Conservation (phyloP, 2,113 vertebrate genomes). For the Mionectes macconnelli region DNA sequence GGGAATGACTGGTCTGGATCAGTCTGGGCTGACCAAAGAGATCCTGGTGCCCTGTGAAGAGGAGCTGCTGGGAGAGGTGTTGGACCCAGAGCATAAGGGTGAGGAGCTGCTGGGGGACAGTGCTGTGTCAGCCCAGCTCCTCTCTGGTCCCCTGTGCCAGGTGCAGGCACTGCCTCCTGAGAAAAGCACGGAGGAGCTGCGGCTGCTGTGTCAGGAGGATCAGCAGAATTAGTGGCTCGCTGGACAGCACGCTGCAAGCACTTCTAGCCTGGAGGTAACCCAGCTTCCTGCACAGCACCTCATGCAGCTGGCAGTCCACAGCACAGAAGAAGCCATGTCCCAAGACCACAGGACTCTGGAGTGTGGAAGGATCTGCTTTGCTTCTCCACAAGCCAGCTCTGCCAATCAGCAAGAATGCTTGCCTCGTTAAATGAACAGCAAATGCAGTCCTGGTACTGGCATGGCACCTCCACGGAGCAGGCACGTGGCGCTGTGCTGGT, state of each 20-base stretch:
- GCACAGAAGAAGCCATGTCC: background rate
- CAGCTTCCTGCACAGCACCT: background rate
- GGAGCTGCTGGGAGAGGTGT: background rate
- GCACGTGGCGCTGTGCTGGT: background rate
- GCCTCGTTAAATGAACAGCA: background rate
- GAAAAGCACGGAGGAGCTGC: background rate
- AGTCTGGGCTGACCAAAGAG: background rate
- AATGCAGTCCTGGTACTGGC: background rate
- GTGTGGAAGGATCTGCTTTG: background rate
- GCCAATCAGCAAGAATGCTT: background rate
- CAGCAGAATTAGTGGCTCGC: constrained; percentile 20
- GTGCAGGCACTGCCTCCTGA: background rate
- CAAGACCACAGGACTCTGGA: background rate
- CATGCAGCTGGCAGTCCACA: background rate
- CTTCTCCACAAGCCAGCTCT: background rate
- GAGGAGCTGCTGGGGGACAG: background rate
- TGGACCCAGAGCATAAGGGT: background rate
- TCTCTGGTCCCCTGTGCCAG: background rate
- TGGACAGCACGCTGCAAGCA: background rate
- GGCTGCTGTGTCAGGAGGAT: background rate
- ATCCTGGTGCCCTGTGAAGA: background rate
- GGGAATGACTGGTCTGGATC: background rate
- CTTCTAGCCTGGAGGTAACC: background rate
- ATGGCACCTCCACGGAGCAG: background rate
- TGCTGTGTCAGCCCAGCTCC: constrained; percentile 1